Evolutionary conservation across 2,888 invertebrate genomes (phyloP), one percentile per base, ranked within the genome.

Genomic region (Prosapia bicincta): DNA sequence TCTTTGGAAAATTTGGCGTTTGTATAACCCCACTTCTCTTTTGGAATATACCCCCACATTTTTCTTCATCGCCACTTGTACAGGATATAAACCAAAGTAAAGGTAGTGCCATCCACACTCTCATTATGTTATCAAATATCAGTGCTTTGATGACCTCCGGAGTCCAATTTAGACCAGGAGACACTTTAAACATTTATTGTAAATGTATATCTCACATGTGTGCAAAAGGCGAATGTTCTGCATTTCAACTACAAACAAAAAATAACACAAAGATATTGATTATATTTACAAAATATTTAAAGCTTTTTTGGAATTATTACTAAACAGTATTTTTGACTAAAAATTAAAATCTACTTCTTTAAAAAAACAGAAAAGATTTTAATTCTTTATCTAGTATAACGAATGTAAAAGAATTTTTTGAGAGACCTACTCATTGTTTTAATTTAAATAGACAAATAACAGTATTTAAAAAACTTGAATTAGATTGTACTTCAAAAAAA

Each of bases 1-100:
- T 88, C 77, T 89, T 87, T 0, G 97, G 97, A 83, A 96, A 97
- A 83, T 92, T 91, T 0, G 96, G 96, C 15, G 95, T 95, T 78
- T 92, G 90, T 71, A 97, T 90, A 75, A 91, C 85, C 43, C 96
- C 95, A 69, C 89, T 87, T 3, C 89, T 87, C 5, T 88, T 89
- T 66, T 89, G 90, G 69, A 92, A 85, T 25, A 88, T 87, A 15
- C 91, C 92, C 0, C 93, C 93, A 82, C 94, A 94, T n/a, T n/a
- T n/a, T 26, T 71, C 74, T 20, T 54, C 54, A 9, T 54, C 54
- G 20, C 54, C 54, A 3, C 9, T 54, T 54, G 54, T 20, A 54
- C 54, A 54, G 2, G 54, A 54, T 20, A 54, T 5, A 54, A 54
- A 54, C n/a, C 54, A 54, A n/a, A 54, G 54, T 20, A 54, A 2